Conservation (phyloP, 2,888 invertebrate species). For the Vannuccia rotundouncinata region DNA sequence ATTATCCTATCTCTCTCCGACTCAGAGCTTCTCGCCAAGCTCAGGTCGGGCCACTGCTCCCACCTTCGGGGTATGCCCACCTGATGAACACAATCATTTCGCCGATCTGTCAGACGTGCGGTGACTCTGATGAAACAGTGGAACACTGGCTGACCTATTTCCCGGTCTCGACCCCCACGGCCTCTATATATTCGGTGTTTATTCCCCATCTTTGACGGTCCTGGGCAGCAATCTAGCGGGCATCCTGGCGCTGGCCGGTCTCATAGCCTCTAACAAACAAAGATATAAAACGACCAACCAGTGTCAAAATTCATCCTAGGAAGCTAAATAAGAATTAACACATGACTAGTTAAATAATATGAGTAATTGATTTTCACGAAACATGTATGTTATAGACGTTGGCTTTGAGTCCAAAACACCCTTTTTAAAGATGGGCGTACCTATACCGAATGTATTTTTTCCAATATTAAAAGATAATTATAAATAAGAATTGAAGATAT, state of each 20-base stretch:
- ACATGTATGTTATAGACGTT: too few relatives aligned
- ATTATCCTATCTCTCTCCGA: background rate
- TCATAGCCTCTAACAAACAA: background rate
- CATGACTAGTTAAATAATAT: too few relatives aligned
- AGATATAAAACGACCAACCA: too few relatives aligned
- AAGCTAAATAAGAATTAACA: too few relatives aligned
- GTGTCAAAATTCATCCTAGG: too few relatives aligned
- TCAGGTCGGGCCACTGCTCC: background rate
- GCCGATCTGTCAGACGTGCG: background rate
- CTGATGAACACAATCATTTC: background rate
- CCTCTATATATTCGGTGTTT: background rate
- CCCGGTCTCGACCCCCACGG: background rate
- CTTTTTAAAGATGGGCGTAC: too few relatives aligned
- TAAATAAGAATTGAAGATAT: too few relatives aligned
- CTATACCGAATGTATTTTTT: too few relatives aligned
- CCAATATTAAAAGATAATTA: too few relatives aligned
- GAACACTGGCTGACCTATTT: background rate
- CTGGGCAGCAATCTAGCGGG: background rate
- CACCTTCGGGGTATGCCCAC: background rate
- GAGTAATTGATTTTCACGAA: too few relatives aligned
- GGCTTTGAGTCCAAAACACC: too few relatives aligned
- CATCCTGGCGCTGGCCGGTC: background rate
- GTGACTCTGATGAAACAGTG: background rate
- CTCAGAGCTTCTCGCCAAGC: background rate
- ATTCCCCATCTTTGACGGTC: background rate